Conservation (phyloP, 2,797 vertebrate species). For the Galagoides demidoff region DNA sequence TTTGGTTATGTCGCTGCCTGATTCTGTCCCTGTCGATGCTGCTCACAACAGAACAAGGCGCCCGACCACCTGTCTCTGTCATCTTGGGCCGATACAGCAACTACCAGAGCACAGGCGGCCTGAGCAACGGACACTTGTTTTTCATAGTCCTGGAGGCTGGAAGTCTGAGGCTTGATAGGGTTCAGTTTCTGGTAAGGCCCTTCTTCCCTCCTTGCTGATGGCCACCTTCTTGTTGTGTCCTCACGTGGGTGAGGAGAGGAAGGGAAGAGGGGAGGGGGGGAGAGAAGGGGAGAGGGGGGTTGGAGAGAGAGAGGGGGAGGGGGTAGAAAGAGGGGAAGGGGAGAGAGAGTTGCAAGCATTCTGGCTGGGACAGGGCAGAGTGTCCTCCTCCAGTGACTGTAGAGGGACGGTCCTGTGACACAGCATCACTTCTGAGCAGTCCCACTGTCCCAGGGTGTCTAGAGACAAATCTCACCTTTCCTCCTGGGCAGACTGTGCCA, state of each 20-base stretch:
- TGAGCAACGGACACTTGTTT: fast-evolving
- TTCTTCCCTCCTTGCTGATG: neutral
- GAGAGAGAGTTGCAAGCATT: too few species aligned
- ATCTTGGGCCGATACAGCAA: neutral
- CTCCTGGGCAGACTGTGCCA: neutral
- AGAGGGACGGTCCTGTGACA: fast-evolving
- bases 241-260: neutral
- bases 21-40: neutral
- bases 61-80: too few species aligned
- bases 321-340: too few species aligned
- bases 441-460: neutral
- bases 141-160: neutral
- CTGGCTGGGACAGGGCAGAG: too few species aligned
- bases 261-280: too few species aligned
- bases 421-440: neutral
- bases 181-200: neutral
- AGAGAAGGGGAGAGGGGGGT: neutral
- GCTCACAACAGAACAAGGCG: neutral
- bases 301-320: neutral
- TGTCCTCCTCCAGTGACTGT: fast-evolving
- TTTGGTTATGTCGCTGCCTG: too few species aligned
- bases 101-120: fast-evolving
- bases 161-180: neutral
- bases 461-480: neutral
- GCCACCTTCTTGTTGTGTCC: neutral